A percentile compares a stretch with the other conserved stretches of the same genome.
phyloP scores from a whole-genome alignment of 2,888 invertebrate genomes.

The Ophion ellenae region DNA sequence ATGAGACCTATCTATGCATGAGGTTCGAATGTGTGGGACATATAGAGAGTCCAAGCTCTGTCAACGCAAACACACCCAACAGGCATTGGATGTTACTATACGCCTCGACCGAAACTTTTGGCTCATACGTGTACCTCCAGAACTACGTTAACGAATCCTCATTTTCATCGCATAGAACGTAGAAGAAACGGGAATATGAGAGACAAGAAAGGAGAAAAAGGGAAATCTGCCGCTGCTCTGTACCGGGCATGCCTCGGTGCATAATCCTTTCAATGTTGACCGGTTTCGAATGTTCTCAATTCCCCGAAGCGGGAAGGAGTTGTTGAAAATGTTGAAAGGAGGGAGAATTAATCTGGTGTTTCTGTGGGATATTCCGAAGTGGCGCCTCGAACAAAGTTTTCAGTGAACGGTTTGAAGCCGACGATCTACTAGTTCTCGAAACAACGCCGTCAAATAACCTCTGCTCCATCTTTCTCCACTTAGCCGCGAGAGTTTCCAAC shows the following conservation, averaged over 20 bases:
- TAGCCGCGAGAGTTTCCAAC: slow-evolving; percentile 50
- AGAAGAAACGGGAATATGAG: no score
- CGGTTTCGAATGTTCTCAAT: slow-evolving; percentile 57
- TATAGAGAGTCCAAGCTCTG: no score
- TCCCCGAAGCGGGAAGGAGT: slow-evolving; percentile 67
- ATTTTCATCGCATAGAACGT: no score
- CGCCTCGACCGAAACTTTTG: no score
- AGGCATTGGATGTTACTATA: no score
- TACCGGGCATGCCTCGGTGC: slow-evolving; percentile 67
- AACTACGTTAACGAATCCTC: no score
- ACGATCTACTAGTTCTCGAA: slow-evolving; percentile 57
- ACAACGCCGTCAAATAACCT: slow-evolving; percentile 32
- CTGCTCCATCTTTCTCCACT: slow-evolving; percentile 43
- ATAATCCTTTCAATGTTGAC: slow-evolving; percentile 77
- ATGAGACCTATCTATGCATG: no score
- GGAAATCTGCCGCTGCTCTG: slow-evolving; percentile 29
- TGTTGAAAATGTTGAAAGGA: slow-evolving; percentile 73
- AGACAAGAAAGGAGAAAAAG: no score
- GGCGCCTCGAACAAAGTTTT: slow-evolving; percentile 75
- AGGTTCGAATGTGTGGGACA: no score
- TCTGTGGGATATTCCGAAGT: slow-evolving; percentile 77
- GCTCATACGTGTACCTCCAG: no score
- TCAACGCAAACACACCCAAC: no score
- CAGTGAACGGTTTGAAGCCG: slow-evolving; percentile 65
- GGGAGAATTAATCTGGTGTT: slow-evolving; percentile 77